phyloP scores from a whole-genome alignment of 2,797 vertebrate genomes.

The Erpetoichthys calabaricus region DNA sequence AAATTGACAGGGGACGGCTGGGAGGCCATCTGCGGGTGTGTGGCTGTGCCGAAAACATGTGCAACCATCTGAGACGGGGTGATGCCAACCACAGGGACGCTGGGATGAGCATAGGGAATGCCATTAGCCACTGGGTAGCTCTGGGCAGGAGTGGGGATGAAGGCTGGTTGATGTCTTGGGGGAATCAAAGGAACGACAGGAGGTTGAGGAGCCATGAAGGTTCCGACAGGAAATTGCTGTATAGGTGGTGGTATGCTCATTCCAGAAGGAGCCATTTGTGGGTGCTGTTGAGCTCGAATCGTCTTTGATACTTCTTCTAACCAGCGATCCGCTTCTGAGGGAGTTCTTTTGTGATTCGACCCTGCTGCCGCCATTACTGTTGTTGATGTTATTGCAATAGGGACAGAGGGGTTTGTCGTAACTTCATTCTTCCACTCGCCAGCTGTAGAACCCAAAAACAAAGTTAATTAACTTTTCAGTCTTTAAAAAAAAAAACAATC shows the following conservation, averaged over 20 bases:
- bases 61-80: slow-evolving; percentile 97
- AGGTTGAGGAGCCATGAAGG: slow-evolving; percentile 59
- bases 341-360: slow-evolving; percentile 73
- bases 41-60: slow-evolving; percentile 79
- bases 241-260: slow-evolving; percentile 39
- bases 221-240: slow-evolving; percentile 44
- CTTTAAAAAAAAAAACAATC: background rate
- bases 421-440: slow-evolving; percentile 25
- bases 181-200: slow-evolving; percentile 62
- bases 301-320: slow-evolving; percentile 89
- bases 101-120: slow-evolving; percentile 65
- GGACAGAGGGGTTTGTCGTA: slow-evolving; percentile 34
- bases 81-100: slow-evolving; percentile 81
- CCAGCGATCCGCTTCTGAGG: slow-evolving; percentile 94
- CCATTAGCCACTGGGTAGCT: slow-evolving; percentile 74
- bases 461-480: background rate
- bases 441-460: background rate
- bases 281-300: slow-evolving; percentile 55
- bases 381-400: slow-evolving; percentile 34
- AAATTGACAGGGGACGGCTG: slow-evolving; percentile 46
- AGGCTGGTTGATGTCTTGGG: slow-evolving; percentile 64
- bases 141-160: slow-evolving; percentile 49
- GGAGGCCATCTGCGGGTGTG: slow-evolving; percentile 54
- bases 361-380: slow-evolving; percentile 36
- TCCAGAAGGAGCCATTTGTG: background rate